Base-by-base conservation (phyloP, 2,797 vertebrate genomes). In the Pogoniulus pusillus region DNA sequence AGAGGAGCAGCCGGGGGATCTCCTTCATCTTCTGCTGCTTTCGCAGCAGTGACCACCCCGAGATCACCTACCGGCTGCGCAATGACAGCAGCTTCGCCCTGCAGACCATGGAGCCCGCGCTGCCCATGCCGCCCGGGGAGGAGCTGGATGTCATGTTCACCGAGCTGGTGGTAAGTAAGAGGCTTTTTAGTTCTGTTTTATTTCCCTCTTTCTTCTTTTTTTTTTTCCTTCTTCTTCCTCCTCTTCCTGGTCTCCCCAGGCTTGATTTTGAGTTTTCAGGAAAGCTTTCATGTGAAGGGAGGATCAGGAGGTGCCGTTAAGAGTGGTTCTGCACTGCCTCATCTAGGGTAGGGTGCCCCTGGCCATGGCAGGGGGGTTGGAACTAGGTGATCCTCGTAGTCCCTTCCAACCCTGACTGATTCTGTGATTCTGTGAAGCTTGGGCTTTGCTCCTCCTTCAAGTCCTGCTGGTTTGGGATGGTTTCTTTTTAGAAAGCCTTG, bases 1-100 rank as follows among this genome's bases (percentile, higher is more conserved):
- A 98, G 96, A 97, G 97, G 82, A 93, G 97, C 65, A 34, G 98
- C 59, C 95, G 98, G 34, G 98, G 98, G 77, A 97, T 98, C 93
- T 98, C 98, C 41, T 98, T 99, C 75, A 98, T 99, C 94, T 98
- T 98, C 87, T 99, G 99, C 97, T 99, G 99, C 97, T 98, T 98
- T 96, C 98, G 98, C 91, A 97, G 96, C 89, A 98, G 95, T 2
- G 98, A 99, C 60, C 98, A 98, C 89, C 98, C 98, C 1, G 98
- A 99, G 97, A 99, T 99, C 97, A 98, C 98, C 0, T 98, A 98
- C 95, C 96, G 97, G 68, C 98, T 99, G 70, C 98, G 99, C 88
- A 98, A 98, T 78, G 98, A 99, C 87, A 98, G 97, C 97, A 96
- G 85, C 97, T 99, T 99, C 5, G 98, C 97, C 5, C 95, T 99